Evolutionary conservation across 1,140 invertebrate genomes (phyloP).

Genomic region (Pachypsylla venusta): DNA sequence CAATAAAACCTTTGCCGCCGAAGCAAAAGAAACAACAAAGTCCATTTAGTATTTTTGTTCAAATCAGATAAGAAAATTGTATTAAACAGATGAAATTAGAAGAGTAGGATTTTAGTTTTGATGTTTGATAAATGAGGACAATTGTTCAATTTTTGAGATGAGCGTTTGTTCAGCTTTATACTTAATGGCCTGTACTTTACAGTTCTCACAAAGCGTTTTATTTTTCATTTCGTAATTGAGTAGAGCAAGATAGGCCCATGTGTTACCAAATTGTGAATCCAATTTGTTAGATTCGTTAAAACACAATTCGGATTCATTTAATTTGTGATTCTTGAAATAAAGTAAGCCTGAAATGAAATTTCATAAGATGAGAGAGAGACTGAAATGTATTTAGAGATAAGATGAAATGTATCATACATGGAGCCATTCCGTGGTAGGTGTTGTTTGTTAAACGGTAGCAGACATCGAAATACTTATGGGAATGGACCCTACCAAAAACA

Average conservation of each 20-base stretch:
- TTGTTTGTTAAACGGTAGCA: no score
- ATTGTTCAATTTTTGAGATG: not conserved
- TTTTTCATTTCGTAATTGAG: not conserved
- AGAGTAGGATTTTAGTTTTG: not conserved
- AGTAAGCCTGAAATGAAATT: not conserved
- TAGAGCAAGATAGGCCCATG: not conserved
- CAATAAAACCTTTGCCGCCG: no score
- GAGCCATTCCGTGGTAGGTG: no score
- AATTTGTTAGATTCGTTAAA: conserved; percentile 1
- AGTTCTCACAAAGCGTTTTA: not conserved
- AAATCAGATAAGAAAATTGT: no score
- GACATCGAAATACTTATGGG: no score
- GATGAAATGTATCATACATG: no score
- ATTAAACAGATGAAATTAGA: no score
- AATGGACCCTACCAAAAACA: no score
- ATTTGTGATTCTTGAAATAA: not conserved
- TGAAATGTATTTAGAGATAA: no score
- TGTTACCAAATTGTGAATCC: not conserved
- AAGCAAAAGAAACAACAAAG: no score
- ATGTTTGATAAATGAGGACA: not conserved
- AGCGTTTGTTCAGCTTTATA: not conserved
- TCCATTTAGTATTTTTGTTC: no score
- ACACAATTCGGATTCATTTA: not conserved
- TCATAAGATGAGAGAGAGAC: no score
- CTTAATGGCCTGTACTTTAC: not conserved